Evolutionary conservation across 2,888 invertebrate genomes (phyloP).

Genomic region (Eueremaeus valkanovi): DNA sequence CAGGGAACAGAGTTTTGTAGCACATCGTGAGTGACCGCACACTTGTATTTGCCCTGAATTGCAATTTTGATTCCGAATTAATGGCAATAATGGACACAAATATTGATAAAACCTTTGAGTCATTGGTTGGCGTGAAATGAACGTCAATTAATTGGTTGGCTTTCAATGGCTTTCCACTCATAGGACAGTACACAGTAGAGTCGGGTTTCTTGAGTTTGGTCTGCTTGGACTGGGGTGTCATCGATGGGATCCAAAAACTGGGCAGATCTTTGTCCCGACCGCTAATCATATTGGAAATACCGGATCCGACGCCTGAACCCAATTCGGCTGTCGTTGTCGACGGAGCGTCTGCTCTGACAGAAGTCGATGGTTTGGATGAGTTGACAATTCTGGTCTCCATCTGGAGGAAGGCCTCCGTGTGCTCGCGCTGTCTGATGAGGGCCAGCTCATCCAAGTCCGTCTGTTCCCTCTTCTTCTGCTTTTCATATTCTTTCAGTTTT

Average conservation of each 20-base stretch:
- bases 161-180: constrained; percentile 77
- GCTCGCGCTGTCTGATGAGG: constrained; percentile 68
- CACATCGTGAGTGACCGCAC: constrained; percentile 93
- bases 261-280: constrained; percentile 77
- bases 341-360: no score
- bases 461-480: constrained; percentile 69
- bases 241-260: constrained; percentile 94
- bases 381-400: constrained; percentile 71
- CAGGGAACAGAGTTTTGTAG: constrained; percentile 90
- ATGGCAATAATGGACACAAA: no score
- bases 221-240: constrained; percentile 77
- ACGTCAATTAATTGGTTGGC: constrained; percentile 88
- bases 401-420: constrained; percentile 72
- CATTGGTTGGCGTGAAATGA: constrained; percentile 84
- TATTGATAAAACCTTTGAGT: constrained; percentile 66
- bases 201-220: constrained; percentile 71
- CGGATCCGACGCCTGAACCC: constrained; percentile 50
- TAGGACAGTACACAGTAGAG: constrained; percentile 72
- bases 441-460: constrained; percentile 64
- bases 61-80: constrained; percentile 57
- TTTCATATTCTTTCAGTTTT: constrained; percentile 86
- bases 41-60: constrained; percentile 75
- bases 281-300: constrained; percentile 73
- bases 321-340: neutral
- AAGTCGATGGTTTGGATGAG: neutral